A percentile compares a stretch with the other conserved stretches of the same genome.
phyloP scores from a whole-genome alignment of 1,140 invertebrate genomes.

The Trichogramma pretiosum region DNA sequence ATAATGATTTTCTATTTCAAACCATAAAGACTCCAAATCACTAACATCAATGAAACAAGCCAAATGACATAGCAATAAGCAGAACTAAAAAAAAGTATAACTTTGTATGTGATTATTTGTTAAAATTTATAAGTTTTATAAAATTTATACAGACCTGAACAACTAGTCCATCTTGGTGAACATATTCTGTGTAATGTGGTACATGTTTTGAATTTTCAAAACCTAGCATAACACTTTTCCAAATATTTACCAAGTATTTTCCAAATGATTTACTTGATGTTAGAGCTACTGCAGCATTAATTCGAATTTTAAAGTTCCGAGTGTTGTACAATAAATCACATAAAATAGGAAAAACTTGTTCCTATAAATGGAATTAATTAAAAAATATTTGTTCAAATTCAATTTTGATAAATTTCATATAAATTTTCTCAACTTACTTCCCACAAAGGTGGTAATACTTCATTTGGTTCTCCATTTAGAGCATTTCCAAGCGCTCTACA shows the following conservation, averaged over 20 bases:
- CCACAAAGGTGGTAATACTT: conserved; percentile 35
- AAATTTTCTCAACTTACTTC: conserved; percentile 27
- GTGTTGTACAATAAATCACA: conserved; percentile 47
- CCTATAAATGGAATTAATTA: conserved; percentile 40
- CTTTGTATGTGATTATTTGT: conserved; percentile 7
- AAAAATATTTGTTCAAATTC: too few species aligned
- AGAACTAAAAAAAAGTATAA: conserved; percentile 31
- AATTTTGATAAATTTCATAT: not conserved
- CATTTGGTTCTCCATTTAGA: conserved; percentile 34
- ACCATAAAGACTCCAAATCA: conserved; percentile 35
- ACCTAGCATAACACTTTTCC: conserved; percentile 59
- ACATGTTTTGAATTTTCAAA: conserved; percentile 65
- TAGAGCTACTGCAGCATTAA: conserved; percentile 71
- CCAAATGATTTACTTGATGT: conserved; percentile 55
- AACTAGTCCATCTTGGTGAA: conserved; percentile 66
- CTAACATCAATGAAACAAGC: conserved; percentile 28
- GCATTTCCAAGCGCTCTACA: conserved; percentile 74
- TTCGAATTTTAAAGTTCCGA: conserved; percentile 65
- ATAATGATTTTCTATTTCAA: conserved; percentile 35
- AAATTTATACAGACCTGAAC: conserved; percentile 49
- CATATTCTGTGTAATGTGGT: conserved; percentile 71
- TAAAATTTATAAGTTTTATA: conserved; percentile 6
- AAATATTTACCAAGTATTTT: conserved; percentile 51
- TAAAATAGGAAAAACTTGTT: conserved; percentile 44
- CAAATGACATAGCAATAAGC: conserved; percentile 38